Base-by-base conservation (phyloP, 2,888 invertebrate species). In the Nephrotoma guestfalica region DNA sequence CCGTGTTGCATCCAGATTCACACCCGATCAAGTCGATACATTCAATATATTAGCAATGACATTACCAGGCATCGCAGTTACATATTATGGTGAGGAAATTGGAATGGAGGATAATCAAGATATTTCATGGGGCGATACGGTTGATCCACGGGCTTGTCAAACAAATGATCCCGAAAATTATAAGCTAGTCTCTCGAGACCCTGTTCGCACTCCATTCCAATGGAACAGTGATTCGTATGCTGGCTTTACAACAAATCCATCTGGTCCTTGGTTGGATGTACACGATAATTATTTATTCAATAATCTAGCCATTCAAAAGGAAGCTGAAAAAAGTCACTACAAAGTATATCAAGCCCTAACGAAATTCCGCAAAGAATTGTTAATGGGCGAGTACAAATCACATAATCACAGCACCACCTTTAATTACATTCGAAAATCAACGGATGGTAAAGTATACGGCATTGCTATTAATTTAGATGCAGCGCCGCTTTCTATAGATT, bases 81-180 rank as follows among this genome's bases (percentile, higher is more conserved):
- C 96, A 0, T 98, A 98, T 90, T 96, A 98, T 92, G 97, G 96
- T 5, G 96, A 97, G 89, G 96, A 96, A 91, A 93, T 97, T 85
- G 96, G 95, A 0, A 94, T 96, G 94, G 90, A 92, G 88, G 93
- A 96, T 89, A 91, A 92, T 85, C 91, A 92, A 83, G 93, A 94
- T 11, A 91, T 92, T 0, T 89, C 90, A 11, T 93, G 91, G 91
- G 89, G 91, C 47, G 91, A 93, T 7, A 93, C 93, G 0, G 89
- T 93, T 45, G 95, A 95, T 90, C 94, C 94, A 0, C 92, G 92
- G 11, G 94, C 93, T 0, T 91, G 91, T 42, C 92, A 92, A 88
- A 92, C 93, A 57, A 92, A 93, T 4, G 92, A 93, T 9, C 92
- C 93, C 87, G 89, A 91, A 6, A 85, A 45, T 18, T 43, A 85